Evolutionary conservation across 2,888 invertebrate species (phyloP), one percentile per base, ranked within the genome.

Genomic region (Acrobasis repandana): DNA sequence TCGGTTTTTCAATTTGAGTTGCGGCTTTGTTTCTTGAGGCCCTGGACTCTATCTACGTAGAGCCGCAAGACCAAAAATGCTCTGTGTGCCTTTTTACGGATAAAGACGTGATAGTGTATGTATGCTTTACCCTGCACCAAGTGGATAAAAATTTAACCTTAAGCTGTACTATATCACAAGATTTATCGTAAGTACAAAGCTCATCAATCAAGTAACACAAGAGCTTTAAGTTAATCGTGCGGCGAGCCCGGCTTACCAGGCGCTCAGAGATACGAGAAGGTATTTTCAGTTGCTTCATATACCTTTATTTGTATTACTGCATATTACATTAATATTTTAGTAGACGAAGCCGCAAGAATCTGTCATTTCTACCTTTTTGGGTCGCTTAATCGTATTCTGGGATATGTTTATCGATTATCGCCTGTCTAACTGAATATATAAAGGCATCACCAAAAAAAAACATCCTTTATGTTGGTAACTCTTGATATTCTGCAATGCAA

Each of bases 201-300:
- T 54, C 54, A 52, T 52, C 52, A 54, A 54, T 54, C 54, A 54
- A 38, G 54, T 10, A 38, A 5, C 54, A 54, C 18, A 38, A 38
- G 54, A 38, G 51, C 52, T 52, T 52, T 36, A 52, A 38, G 38
- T 38, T 43, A 54, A 54, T 38, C 54, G 54, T 38, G 54, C 18
- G 54, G 54, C n/a, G 38, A 14, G 38, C 54, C 38, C 11, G 54
- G 38, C 43, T 43, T 54, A 54, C 54, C n/a, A 54, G 54, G 54
- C 3, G 38, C 15, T 38, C 54, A 54, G 18, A 54, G 11, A 54
- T 18, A n/a, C 38, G 38, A n/a, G 38, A 38, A n/a, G 14, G 14
- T 54, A 14, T 49, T 15, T 11, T 54, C 36, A 38, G 5, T 54
- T 16, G 11, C 54, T 38, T 43, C 43, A 38, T 11, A 15, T 36